These are phyloP conservation scores for Cephalopterus ornatus DNA, from an alignment of 2,113 vertebrate species.

Conservation along the genomic window DNA sequence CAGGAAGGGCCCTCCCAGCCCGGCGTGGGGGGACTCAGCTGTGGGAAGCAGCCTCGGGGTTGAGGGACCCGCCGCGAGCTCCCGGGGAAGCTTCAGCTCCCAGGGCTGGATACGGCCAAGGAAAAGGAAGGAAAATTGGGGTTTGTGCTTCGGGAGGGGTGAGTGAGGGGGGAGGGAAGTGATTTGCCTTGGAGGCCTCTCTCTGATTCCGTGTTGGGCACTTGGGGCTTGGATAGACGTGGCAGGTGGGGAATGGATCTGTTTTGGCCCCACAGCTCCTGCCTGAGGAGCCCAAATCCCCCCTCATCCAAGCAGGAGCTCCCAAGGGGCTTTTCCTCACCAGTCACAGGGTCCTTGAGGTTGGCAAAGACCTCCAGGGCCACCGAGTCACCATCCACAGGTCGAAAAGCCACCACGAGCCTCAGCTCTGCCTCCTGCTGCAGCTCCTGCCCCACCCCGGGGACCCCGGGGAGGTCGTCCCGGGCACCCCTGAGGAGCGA, in stretches of 20 bases:
- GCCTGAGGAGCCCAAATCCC: too few relatives aligned
- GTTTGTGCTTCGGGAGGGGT: not conserved
- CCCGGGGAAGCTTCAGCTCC: not conserved
- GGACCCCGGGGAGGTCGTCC: too few relatives aligned
- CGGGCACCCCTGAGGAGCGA: too few relatives aligned
- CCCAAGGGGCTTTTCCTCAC: not conserved
- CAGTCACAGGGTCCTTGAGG: not conserved
- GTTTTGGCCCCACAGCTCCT: not conserved
- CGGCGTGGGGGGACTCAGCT: accelerated
- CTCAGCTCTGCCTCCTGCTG: too few relatives aligned
- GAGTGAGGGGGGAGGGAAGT: too few relatives aligned
- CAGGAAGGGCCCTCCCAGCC: not conserved
- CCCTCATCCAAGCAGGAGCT: not conserved
- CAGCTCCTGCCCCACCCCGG: too few relatives aligned
- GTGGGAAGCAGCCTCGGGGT: not conserved
- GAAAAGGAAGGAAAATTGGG: not conserved
- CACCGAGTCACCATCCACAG: too few relatives aligned
- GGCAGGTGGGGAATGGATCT: not conserved
- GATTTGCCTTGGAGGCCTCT: not conserved
- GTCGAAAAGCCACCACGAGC: too few relatives aligned
- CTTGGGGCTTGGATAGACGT: not conserved
- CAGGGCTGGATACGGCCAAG: not conserved
- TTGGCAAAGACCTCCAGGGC: not conserved
- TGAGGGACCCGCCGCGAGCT: not conserved
- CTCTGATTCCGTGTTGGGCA: not conserved